phyloP scores from a whole-genome alignment of 2,797 vertebrate genomes.

The Momotus momota region DNA sequence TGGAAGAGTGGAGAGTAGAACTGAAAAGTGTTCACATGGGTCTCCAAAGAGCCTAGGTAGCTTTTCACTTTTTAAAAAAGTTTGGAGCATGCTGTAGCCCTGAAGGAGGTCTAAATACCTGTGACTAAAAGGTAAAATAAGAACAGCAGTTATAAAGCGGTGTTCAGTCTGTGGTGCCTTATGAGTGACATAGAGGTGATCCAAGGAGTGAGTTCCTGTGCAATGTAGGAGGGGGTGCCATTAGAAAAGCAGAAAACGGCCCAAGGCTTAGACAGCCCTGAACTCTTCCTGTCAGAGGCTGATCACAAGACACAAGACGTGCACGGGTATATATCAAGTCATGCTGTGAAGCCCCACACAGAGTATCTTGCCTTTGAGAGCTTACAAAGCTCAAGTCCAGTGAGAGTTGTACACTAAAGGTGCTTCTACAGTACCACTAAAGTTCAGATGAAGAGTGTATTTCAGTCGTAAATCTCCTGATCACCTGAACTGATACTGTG shows the following conservation, averaged over 20 bases:
- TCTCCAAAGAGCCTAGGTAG: background rate
- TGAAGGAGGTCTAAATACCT: background rate
- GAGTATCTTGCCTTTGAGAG: background rate
- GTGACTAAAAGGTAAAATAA: background rate
- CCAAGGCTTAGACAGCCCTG: background rate
- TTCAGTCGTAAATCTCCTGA: background rate
- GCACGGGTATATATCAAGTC: background rate
- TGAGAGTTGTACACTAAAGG: accelerated
- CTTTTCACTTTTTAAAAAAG: background rate
- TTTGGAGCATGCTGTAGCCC: background rate
- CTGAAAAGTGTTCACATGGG: background rate
- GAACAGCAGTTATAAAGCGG: background rate
- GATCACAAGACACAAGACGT: background rate
- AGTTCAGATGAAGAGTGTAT: background rate
- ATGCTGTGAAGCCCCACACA: background rate
- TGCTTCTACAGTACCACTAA: background rate
- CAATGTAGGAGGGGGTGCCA: background rate
- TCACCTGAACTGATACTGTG: background rate
- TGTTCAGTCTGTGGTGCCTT: background rate
- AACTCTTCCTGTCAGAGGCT: background rate
- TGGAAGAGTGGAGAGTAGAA: background rate
- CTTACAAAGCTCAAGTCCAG: background rate
- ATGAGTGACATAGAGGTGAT: background rate
- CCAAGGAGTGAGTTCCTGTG: background rate
- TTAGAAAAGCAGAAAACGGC: background rate